These are phyloP conservation scores for Drusus annulatus DNA, from an alignment of 1,140 invertebrate genomes.

Conservation along the genomic window DNA sequence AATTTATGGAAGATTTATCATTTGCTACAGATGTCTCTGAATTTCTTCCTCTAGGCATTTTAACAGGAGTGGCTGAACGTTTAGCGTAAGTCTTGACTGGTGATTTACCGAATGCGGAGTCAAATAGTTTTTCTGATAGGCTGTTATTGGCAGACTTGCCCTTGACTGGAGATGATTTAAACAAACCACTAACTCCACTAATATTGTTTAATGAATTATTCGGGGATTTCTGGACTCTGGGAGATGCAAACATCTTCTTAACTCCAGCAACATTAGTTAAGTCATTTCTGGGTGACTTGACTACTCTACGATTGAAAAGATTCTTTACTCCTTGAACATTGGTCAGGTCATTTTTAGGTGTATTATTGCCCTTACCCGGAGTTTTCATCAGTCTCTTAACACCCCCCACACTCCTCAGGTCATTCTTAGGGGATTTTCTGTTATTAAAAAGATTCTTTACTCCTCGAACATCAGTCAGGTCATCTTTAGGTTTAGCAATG, in stretches of 20 bases:
- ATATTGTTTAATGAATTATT: conserved; percentile 67
- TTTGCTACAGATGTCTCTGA: neutral
- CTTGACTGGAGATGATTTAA: conserved; percentile 54
- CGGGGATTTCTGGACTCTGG: conserved; percentile 61
- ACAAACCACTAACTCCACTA: conserved; percentile 62
- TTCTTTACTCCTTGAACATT: conserved; percentile 65
- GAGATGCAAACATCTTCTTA: conserved; percentile 62
- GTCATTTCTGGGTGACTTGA: conserved; percentile 67
- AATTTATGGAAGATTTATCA: neutral
- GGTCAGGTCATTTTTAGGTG: conserved; percentile 63
- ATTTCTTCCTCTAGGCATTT: neutral
- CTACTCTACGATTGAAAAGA: conserved; percentile 62
- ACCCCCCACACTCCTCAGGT: conserved; percentile 62
- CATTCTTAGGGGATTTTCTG: conserved; percentile 61
- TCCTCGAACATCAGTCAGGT: conserved; percentile 62
- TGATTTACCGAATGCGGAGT: conserved; percentile 25
- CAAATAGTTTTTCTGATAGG: conserved; percentile 39
- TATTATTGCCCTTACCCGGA: conserved; percentile 58
- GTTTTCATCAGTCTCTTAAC: conserved; percentile 60
- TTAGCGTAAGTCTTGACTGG: conserved; percentile 40
- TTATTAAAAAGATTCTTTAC: conserved; percentile 58
- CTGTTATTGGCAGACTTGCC: conserved; percentile 51
- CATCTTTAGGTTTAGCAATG: conserved; percentile 61
- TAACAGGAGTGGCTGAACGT: neutral
- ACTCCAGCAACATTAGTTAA: conserved; percentile 65